Evolutionary conservation across 2,113 vertebrate genomes (phyloP), one percentile per base, ranked within the genome.

Genomic region (Rhinopomastus cyanomelas): DNA sequence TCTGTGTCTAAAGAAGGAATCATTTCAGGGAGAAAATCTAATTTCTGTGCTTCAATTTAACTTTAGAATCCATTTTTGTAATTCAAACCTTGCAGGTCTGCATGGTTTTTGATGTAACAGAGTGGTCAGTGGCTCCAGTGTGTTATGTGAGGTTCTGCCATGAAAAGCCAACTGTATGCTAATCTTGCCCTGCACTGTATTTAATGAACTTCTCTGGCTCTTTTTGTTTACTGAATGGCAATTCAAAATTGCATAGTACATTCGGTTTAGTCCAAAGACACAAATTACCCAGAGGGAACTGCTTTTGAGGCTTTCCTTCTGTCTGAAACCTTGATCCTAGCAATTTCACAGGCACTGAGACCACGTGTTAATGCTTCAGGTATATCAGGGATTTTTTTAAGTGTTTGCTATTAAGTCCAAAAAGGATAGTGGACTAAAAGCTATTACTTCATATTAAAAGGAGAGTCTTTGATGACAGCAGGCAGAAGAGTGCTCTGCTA

Each of bases 1-100:
- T 67, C 34, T 48, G 30, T 17, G 36, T 55, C 26, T 86, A n/a
- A 36, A 87, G 51, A 62, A 55, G 12, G 5, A 61, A 81, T 22
- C 1, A 13, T 83, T 88, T 94, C 21, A 26, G 21, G 79, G 16
- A 72, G 7, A 32, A 87, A 82, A 79, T 34, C 69, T 81, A 57
- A 48, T 66, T 5, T 25, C 16, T 32, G 14, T 71, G 12, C n/a
- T 91, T 69, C 0, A 2, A 7, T 72, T 20, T 32, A 34, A 59
- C 56, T 91, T 84, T 86, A 86, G 87, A 88, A 77, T 26, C 23
- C 48, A 48, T 65, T 93, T 82, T 48, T 68, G 42, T 81, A 61
- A 46, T 67, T 85, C n/a, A 88, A 76, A 34, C 37, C 55, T 94
- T 89, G 52, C 51, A 88, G 67, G 56, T 57, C n/a, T 75, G 18